These are phyloP conservation scores for Tryphoninae sp. DNA, from an alignment of 2,888 invertebrate genomes.

Conservation along the genomic window DNA sequence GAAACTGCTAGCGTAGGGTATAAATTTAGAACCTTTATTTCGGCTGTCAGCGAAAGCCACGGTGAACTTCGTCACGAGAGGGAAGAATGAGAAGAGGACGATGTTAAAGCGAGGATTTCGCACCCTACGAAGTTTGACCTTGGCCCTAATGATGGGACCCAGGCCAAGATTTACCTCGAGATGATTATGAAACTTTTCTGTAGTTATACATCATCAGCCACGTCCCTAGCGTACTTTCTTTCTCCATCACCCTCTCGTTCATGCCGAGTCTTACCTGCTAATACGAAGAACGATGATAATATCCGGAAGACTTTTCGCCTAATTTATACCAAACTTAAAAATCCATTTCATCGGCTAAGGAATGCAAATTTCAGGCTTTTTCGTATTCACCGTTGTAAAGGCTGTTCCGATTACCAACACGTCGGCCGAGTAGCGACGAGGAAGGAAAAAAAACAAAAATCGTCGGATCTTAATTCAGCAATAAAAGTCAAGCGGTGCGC, in stretches of 20 bases:
- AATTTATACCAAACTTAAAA: slow-evolving; percentile 34
- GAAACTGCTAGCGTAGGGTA: slow-evolving; percentile 6
- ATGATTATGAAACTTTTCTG: slow-evolving; percentile 43
- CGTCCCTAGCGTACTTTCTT: slow-evolving; percentile 11
- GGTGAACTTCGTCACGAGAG: slow-evolving; percentile 26
- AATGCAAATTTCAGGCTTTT: neutral
- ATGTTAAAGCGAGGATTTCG: slow-evolving; percentile 32
- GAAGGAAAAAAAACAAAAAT: neutral
- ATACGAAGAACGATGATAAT: slow-evolving; percentile 28
- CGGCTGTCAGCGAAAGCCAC: slow-evolving; percentile 26
- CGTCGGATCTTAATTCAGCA: slow-evolving; percentile 17
- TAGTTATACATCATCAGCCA: slow-evolving; percentile 18
- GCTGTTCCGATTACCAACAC: neutral
- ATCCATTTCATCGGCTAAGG: slow-evolving; percentile 6
- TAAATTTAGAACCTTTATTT: slow-evolving; percentile 41
- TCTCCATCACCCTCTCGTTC: neutral
- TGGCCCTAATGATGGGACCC: slow-evolving; percentile 50
- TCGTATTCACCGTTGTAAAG: neutral
- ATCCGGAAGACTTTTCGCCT: slow-evolving; percentile 26
- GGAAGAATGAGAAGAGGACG: neutral
- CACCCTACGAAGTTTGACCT: slow-evolving; percentile 42
- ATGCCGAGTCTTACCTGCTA: slow-evolving; percentile 25
- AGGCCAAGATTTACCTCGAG: slow-evolving; percentile 31
- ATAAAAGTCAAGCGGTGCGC: slow-evolving; percentile 22
- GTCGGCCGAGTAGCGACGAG: neutral